phyloP scores from a whole-genome alignment of 1,140 invertebrate genomes.

The Spodoptera frugiperda region DNA sequence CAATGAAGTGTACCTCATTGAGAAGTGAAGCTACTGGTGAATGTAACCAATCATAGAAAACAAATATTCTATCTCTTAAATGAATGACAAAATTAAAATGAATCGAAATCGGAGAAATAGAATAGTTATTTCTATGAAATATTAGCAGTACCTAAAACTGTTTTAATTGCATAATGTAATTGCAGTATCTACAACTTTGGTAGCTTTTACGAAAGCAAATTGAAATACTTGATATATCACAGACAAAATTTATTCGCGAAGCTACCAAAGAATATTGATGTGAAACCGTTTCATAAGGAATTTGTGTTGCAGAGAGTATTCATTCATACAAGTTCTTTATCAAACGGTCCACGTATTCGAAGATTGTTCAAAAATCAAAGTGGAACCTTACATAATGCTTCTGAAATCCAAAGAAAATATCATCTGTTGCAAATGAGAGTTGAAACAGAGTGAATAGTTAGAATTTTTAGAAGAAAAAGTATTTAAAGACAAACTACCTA shows the following conservation, averaged over 20 bases:
- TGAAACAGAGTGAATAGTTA: conserved; percentile 74
- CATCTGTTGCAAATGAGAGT: conserved; percentile 74
- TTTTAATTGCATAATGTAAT: conserved; percentile 58
- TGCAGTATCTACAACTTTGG: conserved; percentile 62
- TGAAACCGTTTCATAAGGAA: conserved; percentile 52
- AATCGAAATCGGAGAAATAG: neutral
- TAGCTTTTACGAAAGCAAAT: conserved; percentile 54
- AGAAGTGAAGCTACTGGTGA: conserved; percentile 81
- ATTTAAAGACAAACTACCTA: conserved; percentile 49
- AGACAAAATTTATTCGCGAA: conserved; percentile 31
- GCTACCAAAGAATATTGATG: conserved; percentile 49
- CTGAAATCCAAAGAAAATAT: conserved; percentile 78
- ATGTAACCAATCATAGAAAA: conserved; percentile 71
- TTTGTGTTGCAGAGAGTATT: neutral
- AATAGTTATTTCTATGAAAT: conserved; percentile 53
- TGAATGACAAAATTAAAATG: conserved; percentile 13
- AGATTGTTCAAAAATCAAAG: conserved; percentile 58
- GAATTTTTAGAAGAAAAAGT: conserved; percentile 59
- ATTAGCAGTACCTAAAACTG: conserved; percentile 52
- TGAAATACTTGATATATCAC: conserved; percentile 28
- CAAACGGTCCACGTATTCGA: conserved; percentile 56
- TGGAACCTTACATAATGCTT: conserved; percentile 77
- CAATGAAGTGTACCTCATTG: conserved; percentile 72
- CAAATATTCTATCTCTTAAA: conserved; percentile 59
- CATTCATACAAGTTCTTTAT: conserved; percentile 37